phyloP scores from a whole-genome alignment of 2,797 vertebrate species.

The Gobio occitaniae region DNA sequence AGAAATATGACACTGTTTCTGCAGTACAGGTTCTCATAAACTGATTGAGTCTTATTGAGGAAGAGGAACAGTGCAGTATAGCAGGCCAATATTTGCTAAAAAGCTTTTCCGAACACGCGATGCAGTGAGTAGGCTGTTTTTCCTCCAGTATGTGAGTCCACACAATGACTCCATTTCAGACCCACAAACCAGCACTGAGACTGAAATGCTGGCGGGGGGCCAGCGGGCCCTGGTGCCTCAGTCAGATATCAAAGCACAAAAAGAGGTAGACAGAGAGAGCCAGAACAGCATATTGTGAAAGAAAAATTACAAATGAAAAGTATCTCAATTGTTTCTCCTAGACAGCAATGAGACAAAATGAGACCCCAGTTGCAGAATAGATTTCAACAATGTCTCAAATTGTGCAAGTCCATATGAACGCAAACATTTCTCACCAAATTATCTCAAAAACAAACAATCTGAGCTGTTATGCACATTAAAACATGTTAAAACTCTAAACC shows the following conservation, averaged over 20 bases:
- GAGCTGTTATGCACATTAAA: neutral
- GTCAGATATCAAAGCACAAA: conserved; percentile 53
- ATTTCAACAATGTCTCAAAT: neutral
- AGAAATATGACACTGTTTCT: conserved; percentile 70
- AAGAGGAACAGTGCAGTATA: conserved; percentile 70
- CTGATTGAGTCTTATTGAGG: conserved; percentile 73
- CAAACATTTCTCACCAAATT: neutral
- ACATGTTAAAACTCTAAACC: neutral
- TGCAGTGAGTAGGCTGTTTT: conserved; percentile 63
- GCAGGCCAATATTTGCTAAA: conserved; percentile 80
- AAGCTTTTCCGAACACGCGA: conserved; percentile 78
- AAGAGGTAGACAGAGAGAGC: conserved; percentile 29
- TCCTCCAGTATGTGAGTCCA: conserved; percentile 56
- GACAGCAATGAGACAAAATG: neutral
- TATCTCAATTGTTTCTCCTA: neutral
- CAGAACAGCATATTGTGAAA: conserved; percentile 21
- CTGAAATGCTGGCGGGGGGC: conserved; percentile 53
- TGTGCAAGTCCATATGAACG: neutral
- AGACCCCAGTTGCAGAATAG: neutral
- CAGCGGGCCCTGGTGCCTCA: conserved; percentile 49
- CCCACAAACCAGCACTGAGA: conserved; percentile 51
- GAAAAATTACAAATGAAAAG: conserved; percentile 12
- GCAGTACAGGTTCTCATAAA: conserved; percentile 69
- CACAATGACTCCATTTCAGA: conserved; percentile 63
- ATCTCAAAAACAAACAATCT: neutral